Conservation (phyloP, 2,888 invertebrate species). For the Steinernema carpocapsae region DNA sequence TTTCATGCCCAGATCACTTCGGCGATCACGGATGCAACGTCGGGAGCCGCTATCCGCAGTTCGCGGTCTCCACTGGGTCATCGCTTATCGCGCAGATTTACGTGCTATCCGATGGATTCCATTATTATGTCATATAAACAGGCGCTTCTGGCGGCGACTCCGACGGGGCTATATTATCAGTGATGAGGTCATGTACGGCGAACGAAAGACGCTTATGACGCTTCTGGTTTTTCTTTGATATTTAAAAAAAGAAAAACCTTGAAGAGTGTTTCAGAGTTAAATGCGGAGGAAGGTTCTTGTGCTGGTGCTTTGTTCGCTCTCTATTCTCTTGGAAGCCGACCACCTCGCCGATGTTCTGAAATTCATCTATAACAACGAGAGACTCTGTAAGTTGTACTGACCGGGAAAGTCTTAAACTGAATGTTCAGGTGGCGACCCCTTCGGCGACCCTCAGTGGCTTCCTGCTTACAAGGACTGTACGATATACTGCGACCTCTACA, state of each 20-base stretch:
- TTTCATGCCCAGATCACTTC: neutral
- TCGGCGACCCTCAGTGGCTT: slow-evolving; percentile 48
- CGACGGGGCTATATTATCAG: slow-evolving; percentile 30
- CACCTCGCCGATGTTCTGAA: slow-evolving; percentile 36
- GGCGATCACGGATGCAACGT: neutral
- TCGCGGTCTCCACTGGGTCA: slow-evolving; percentile 19
- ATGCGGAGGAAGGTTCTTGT: neutral
- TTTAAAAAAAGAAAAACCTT: neutral
- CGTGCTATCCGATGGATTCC: slow-evolving; percentile 28
- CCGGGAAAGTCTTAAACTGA: neutral
- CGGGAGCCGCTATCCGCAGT: neutral
- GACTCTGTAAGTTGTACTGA: slow-evolving; percentile 37
- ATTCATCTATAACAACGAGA: slow-evolving; percentile 44
- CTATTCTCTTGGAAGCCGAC: neutral
- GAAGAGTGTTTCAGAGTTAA: slow-evolving; percentile 9
- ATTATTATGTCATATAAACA: slow-evolving; percentile 35
- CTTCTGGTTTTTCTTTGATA: neutral
- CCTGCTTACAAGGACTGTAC: slow-evolving; percentile 50
- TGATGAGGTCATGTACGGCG: slow-evolving; percentile 4
- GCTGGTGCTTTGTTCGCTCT: neutral
- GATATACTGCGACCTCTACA: slow-evolving; percentile 44
- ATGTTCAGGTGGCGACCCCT: slow-evolving; percentile 48
- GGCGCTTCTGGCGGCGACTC: slow-evolving; percentile 2
- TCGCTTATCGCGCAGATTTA: slow-evolving; percentile 34
- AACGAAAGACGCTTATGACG: neutral